Percentiles rank a stretch among this genome's conserved stretches.
phyloP scores from a whole-genome alignment of 2,888 invertebrate genomes.

The Auanema sp. region DNA sequence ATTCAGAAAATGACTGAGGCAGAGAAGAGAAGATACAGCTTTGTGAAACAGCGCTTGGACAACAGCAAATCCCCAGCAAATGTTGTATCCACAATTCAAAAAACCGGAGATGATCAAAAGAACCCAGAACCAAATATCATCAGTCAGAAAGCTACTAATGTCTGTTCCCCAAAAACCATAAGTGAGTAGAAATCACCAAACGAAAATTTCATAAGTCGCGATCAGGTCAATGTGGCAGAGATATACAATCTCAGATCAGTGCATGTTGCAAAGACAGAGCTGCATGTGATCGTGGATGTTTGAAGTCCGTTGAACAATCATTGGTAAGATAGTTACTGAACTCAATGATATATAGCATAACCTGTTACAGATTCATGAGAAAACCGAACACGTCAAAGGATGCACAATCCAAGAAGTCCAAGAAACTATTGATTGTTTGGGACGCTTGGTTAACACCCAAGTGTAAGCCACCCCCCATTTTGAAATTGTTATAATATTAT shows the following conservation, averaged over 20 bases:
- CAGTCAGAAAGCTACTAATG: not conserved
- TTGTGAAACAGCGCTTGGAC: not conserved
- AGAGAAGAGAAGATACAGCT: slow-evolving; percentile 33
- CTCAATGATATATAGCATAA: not conserved
- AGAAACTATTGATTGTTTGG: slow-evolving; percentile 17
- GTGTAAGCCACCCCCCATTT: too few species aligned
- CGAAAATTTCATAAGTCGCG: not conserved
- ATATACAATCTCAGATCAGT: slow-evolving; percentile 27
- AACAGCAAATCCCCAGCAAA: too few species aligned
- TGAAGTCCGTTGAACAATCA: slow-evolving; percentile 24
- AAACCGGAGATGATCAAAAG: too few species aligned
- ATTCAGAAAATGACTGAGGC: slow-evolving; percentile 44
- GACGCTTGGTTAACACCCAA: slow-evolving; percentile 16
- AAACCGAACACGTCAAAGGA: slow-evolving; percentile 14
- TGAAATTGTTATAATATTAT: too few species aligned
- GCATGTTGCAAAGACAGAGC: slow-evolving; percentile 30
- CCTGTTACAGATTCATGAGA: not conserved
- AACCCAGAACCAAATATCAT: too few species aligned
- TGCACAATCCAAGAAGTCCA: slow-evolving; percentile 16
- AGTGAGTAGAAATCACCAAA: not conserved
- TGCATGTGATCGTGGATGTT: slow-evolving; percentile 24
- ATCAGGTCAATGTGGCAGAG: slow-evolving; percentile 22
- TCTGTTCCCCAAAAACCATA: slow-evolving; percentile 6
- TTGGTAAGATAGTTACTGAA: slow-evolving; percentile 18
- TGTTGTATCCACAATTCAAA: too few species aligned